Conservation (phyloP, 2,888 invertebrate species). For the Scotopteryx bipunctaria region DNA sequence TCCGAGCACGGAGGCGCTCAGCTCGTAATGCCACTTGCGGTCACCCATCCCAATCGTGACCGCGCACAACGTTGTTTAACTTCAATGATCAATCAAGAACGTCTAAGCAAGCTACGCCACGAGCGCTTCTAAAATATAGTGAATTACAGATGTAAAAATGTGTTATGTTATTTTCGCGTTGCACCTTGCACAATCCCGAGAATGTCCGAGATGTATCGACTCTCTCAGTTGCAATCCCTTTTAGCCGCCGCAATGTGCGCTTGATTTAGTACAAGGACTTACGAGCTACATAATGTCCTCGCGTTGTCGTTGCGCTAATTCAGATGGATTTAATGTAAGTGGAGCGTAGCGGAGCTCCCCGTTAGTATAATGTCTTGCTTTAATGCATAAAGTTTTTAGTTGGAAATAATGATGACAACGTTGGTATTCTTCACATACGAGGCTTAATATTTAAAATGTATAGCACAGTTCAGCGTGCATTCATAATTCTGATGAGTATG, state of each 20-base stretch:
- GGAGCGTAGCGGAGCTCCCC: constrained; percentile 49
- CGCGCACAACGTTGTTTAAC: too few species aligned
- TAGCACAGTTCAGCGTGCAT: background rate
- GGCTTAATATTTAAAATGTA: constrained; percentile 19
- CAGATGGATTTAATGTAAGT: constrained; percentile 62
- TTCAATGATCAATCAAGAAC: too few species aligned
- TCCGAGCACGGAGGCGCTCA: too few species aligned
- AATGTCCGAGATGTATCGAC: constrained; percentile 34
- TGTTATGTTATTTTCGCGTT: constrained; percentile 5
- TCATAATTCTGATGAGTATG: constrained; percentile 6
- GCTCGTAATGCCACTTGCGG: too few species aligned
- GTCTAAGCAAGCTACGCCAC: too few species aligned
- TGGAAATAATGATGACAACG: constrained; percentile 29
- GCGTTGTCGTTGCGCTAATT: constrained; percentile 61
- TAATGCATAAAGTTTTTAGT: constrained; percentile 42
- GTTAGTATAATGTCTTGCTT: constrained; percentile 50
- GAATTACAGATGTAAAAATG: background rate
- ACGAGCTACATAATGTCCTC: constrained; percentile 55
- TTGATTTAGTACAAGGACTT: constrained; percentile 64
- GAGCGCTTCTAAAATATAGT: too few species aligned
- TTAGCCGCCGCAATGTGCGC: constrained; percentile 36
- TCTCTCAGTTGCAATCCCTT: constrained; percentile 34
- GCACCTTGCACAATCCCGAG: constrained; percentile 11
- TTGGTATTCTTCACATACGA: constrained; percentile 17
- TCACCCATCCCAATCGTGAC: too few species aligned